phyloP scores from a whole-genome alignment of 2,113 vertebrate genomes.

The Chaetodon trifascialis region DNA sequence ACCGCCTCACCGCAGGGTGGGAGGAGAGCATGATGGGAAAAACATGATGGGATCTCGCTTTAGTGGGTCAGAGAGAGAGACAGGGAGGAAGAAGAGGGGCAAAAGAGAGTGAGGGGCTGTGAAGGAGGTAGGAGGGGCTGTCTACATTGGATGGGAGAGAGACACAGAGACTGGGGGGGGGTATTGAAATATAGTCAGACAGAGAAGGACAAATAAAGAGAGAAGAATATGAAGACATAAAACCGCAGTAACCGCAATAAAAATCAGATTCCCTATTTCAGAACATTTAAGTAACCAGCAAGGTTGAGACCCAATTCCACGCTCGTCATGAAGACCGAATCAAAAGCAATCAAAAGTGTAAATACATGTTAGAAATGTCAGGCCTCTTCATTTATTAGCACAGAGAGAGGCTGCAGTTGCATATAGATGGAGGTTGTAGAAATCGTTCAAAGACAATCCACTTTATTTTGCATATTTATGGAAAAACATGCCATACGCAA shows the following conservation, averaged over 20 bases:
- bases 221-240: conserved; percentile 53
- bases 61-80: conserved; percentile 56
- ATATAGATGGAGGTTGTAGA: neutral
- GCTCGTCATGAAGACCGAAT: neutral
- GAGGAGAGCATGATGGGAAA: conserved; percentile 80
- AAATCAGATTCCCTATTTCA: conserved; percentile 37
- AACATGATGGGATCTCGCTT: conserved; percentile 77
- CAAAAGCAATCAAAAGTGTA: conserved; percentile 13
- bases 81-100: conserved; percentile 34
- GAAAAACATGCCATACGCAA: neutral
- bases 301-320: neutral
- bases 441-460: neutral
- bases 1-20: conserved; percentile 72
- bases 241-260: conserved; percentile 37
- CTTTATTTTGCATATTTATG: neutral
- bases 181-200: conserved; percentile 50
- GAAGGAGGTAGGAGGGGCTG: conserved; percentile 33
- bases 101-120: conserved; percentile 48
- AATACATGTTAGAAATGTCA: neutral
- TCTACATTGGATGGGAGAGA: conserved; percentile 24
- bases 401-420: neutral
- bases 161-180: conserved; percentile 39
- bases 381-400: neutral
- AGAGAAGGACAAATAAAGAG: conserved; percentile 35
- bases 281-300: conserved; percentile 9